Conservation (phyloP, 2,113 vertebrate genomes). For the Ceratotherium simum region DNA sequence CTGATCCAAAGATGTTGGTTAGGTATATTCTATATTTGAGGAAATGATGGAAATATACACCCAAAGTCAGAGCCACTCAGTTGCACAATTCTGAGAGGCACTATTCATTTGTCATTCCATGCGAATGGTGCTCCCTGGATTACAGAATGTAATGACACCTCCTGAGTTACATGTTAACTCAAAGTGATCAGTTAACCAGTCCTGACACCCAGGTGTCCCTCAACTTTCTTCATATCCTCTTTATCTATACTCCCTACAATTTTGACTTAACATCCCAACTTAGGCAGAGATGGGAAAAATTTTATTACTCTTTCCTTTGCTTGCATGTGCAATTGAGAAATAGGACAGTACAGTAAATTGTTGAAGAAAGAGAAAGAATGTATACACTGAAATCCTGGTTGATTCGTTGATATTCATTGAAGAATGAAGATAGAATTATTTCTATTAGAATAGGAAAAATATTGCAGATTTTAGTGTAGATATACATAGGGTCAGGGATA, state of each 20-base stretch:
- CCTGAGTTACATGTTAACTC: background rate
- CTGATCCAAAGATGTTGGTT: background rate
- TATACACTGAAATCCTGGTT: background rate
- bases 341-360: background rate
- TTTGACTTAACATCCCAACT: background rate
- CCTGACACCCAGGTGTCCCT: background rate
- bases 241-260: background rate
- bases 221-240: background rate
- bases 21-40: background rate
- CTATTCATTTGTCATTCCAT: background rate
- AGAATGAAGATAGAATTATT: background rate
- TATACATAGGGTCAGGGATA: background rate
- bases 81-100: background rate
- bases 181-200: background rate
- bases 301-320: slow-evolving; percentile 19
- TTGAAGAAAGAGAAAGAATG: background rate
- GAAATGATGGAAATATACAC: background rate
- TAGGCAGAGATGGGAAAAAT: background rate
- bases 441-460: background rate
- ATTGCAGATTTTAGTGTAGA: background rate
- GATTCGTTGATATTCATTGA: background rate
- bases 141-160: background rate
- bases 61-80: background rate
- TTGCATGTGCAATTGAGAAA: background rate
- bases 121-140: background rate